phyloP scores from a whole-genome alignment of 1,140 invertebrate species.

The Amyelois transitella region DNA sequence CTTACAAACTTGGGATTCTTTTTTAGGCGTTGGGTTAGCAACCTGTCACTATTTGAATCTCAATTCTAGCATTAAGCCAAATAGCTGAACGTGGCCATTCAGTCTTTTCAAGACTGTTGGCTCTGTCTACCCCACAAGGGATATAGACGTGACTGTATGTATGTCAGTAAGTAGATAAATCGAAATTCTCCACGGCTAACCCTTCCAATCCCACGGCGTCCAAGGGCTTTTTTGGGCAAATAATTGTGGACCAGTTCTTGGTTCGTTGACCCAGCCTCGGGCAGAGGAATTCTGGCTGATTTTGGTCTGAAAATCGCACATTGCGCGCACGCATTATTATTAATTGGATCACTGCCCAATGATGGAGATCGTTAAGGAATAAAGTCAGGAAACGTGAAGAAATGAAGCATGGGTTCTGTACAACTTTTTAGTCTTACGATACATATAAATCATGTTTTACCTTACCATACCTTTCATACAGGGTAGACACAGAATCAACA shows the following conservation, averaged over 20 bases:
- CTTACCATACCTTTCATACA: too few species aligned
- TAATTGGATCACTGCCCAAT: conserved; percentile 61
- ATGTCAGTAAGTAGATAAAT: not conserved
- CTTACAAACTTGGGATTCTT: too few species aligned
- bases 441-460: too few species aligned
- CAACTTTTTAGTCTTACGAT: too few species aligned
- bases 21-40: too few species aligned
- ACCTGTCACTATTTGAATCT: too few species aligned
- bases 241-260: conserved; percentile 52
- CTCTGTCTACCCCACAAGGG: too few species aligned
- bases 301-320: conserved; percentile 58
- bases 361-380: conserved; percentile 41
- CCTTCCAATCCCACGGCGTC: conserved; percentile 23
- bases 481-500: too few species aligned
- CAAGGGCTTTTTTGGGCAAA: conserved; percentile 53
- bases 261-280: conserved; percentile 41
- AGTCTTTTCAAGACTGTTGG: too few species aligned
- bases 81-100: too few species aligned
- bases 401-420: not conserved
- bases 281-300: conserved; percentile 53
- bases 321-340: conserved; percentile 52
- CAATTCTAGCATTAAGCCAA: too few species aligned
- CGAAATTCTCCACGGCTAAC: conserved; percentile 3
- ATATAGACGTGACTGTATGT: too few species aligned
- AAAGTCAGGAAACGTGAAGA: conserved; percentile 18